These are phyloP conservation scores for Drosophila melanica DNA, from an alignment of 1,140 invertebrate species.

Conservation along the genomic window DNA sequence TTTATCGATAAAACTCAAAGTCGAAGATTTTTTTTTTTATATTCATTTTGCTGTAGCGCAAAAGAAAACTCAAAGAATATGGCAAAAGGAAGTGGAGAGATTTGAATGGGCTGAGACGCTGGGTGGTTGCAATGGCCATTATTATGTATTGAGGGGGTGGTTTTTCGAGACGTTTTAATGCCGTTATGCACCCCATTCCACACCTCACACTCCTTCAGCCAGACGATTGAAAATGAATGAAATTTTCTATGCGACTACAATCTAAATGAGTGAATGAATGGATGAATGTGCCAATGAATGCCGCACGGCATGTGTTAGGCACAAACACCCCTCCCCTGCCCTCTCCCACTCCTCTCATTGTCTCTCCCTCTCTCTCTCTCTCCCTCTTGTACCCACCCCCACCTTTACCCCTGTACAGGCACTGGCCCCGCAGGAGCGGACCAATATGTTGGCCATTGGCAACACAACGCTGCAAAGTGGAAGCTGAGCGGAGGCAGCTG, in stretches of 20 bases:
- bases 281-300: conserved; percentile 38
- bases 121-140: conserved; percentile 25
- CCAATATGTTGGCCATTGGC: conserved; percentile 70
- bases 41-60: too few relatives aligned
- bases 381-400: not conserved
- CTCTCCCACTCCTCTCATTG: not conserved
- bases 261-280: conserved; percentile 47
- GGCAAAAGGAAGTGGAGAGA: not conserved
- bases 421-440: conserved; percentile 27
- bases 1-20: too few relatives aligned
- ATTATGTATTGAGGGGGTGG: conserved; percentile 33
- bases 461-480: conserved; percentile 12
- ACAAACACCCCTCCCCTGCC: not conserved
- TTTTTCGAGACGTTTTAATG: conserved; percentile 31
- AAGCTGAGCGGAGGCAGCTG: not conserved
- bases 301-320: conserved; percentile 9
- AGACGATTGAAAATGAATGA: conserved; percentile 74
- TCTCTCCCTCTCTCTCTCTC: not conserved
- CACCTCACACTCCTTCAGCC: not conserved
- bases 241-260: conserved; percentile 62
- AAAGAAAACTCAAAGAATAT: not conserved
- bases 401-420: not conserved
- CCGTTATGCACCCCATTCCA: conserved; percentile 13
- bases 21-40: not conserved
- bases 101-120: not conserved